These are phyloP conservation scores for Atherinosoma microstoma DNA, from an alignment of 2,797 vertebrate species.

Conservation along the genomic window DNA sequence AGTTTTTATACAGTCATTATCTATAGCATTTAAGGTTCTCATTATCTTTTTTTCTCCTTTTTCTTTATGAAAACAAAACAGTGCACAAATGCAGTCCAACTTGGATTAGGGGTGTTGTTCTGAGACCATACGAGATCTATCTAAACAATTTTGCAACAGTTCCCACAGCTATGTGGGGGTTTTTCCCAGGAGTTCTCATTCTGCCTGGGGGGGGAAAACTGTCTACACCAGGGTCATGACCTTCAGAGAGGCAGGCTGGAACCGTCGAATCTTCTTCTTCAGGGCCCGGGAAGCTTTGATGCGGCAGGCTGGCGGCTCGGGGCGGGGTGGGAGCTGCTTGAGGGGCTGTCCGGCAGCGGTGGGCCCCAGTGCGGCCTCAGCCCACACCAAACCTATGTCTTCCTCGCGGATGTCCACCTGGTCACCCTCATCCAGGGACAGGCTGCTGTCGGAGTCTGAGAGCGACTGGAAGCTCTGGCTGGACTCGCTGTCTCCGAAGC, in stretches of 20 bases:
- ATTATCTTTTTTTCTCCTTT: neutral
- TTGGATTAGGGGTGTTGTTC: slow-evolving; percentile 30
- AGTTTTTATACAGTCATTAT: slow-evolving; percentile 45
- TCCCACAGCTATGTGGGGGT: slow-evolving; percentile 32
- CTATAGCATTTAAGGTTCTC: slow-evolving; percentile 38
- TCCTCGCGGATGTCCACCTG: slow-evolving; percentile 72
- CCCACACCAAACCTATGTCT: slow-evolving; percentile 84
- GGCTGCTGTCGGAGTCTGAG: slow-evolving; percentile 80
- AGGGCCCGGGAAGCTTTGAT: slow-evolving; percentile 95
- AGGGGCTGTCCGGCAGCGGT: slow-evolving; percentile 69
- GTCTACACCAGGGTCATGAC: slow-evolving; percentile 92
- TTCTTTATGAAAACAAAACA: slow-evolving; percentile 8
- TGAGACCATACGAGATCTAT: slow-evolving; percentile 28
- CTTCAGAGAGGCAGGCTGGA: slow-evolving; percentile 92
- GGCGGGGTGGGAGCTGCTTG: slow-evolving; percentile 74
- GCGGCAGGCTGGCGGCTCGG: slow-evolving; percentile 87
- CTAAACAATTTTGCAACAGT: slow-evolving; percentile 20
- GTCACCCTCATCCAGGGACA: slow-evolving; percentile 80
- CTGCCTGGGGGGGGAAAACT: slow-evolving; percentile 15
- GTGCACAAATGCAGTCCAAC: slow-evolving; percentile 33
- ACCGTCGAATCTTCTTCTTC: slow-evolving; percentile 94
- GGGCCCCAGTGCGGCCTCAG: slow-evolving; percentile 76
- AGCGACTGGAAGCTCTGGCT: slow-evolving; percentile 83
- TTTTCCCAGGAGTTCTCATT: slow-evolving; percentile 35
- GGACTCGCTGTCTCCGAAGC: slow-evolving; percentile 92